Percentiles rank a stretch among this genome's conserved stretches.
These are phyloP conservation scores for Alosa alosa DNA, from an alignment of 2,113 vertebrate genomes.

Conservation along the genomic window DNA sequence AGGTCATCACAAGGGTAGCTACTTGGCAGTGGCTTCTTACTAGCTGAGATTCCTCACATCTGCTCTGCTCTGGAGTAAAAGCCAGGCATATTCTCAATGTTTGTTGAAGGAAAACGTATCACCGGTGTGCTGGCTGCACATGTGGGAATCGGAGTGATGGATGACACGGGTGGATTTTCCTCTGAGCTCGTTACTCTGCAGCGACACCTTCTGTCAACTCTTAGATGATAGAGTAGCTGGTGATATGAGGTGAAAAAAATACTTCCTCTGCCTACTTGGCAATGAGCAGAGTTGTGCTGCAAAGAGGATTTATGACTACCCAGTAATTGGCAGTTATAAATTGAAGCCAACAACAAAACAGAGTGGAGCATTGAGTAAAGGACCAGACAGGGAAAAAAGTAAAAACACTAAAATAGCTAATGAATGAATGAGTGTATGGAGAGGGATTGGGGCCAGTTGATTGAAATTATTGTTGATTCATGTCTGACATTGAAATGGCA, in stretches of 20 bases:
- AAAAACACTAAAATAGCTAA: background rate
- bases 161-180: conserved; percentile 5
- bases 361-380: background rate
- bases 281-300: background rate
- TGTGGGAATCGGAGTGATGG: background rate
- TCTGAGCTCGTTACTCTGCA: background rate
- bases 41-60: background rate
- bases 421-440: background rate
- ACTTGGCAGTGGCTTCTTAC: background rate
- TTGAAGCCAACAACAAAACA: background rate
- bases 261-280: background rate
- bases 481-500: background rate
- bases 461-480: background rate
- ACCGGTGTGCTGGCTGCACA: background rate
- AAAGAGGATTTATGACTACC: background rate
- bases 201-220: conserved; percentile 6
- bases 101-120: background rate
- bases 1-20: background rate
- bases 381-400: background rate
- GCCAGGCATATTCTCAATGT: no score
- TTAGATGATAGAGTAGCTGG: background rate
- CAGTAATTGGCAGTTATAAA: background rate
- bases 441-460: background rate
- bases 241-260: background rate
- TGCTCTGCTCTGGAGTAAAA: background rate